Evolutionary conservation across 2,797 vertebrate genomes (phyloP), one percentile per base, ranked within the genome.

Genomic region (Rhadinocentrus ornatus): DNA sequence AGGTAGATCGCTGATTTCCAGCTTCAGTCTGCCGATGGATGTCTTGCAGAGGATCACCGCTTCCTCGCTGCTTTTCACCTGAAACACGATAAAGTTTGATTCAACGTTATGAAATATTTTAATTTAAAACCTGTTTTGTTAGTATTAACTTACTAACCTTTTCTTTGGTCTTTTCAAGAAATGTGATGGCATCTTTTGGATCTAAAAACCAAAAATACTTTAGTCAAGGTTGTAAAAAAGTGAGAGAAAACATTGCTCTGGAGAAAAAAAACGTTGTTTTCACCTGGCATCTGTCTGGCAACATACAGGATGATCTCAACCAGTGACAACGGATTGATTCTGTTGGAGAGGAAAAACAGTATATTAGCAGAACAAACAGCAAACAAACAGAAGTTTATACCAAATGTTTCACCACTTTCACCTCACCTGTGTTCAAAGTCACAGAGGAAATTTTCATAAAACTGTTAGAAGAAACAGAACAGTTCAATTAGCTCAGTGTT

Each of bases 381-480:
- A 13, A 34, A 0, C 2, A 50, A 29, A 13, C 3, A 24, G 16
- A 35, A 13, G 2, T 60, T 26, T 3, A n/a, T 34, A 9, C n/a
- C 6, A 4, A 0, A 4, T 0, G 6, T 2, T 37, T 1, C 1
- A 7, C 3, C 24, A 16, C 11, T 61, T 46, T n/a, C 20, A 44
- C n/a, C 88, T 93, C 91, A 99, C 97, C 98, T 96, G 95, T 99
- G 98, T 84, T 99, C 98, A 71, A 99, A 99, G 77, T 99, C 98
- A 58, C 96, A 93, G 91, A 99, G 92, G 91, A 99, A 99, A 76
- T 99, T 99, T 77, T 99, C 98, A 2, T 99, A 99, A 15, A 99
- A 95, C 97, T 99, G 93, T 0, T 71, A 66, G 37, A 89, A 77
- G 15, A 65, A 65, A 1, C 39, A 66, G n/a, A 41, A 24, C 6